phyloP scores from a whole-genome alignment of 2,113 vertebrate genomes.

The Colius striatus region DNA sequence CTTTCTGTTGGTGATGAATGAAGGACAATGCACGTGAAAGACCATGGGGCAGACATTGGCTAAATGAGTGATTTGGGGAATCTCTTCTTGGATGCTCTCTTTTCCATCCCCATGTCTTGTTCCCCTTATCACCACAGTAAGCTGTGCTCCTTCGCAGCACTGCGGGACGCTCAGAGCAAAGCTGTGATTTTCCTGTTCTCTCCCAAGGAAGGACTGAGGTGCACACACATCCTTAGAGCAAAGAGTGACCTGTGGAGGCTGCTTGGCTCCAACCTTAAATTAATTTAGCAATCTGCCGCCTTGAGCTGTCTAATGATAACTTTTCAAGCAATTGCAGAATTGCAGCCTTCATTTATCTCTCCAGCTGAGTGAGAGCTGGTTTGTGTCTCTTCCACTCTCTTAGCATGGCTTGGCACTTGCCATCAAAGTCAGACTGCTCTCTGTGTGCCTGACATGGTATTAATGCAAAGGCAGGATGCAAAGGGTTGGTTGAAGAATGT shows the following conservation, averaged over 20 bases:
- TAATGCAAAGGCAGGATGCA: background rate
- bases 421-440: background rate
- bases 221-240: background rate
- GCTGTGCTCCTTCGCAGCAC: background rate
- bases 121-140: background rate
- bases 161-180: background rate
- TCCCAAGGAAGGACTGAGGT: accelerated
- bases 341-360: conserved; percentile 37
- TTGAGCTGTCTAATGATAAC: conserved; percentile 62
- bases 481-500: background rate
- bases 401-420: background rate
- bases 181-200: background rate
- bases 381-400: background rate
- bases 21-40: background rate
- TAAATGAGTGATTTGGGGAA: background rate
- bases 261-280: conserved; percentile 22
- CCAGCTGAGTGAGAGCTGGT: conserved; percentile 28
- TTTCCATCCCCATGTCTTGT: background rate
- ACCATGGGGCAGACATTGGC: background rate
- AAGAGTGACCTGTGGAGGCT: background rate
- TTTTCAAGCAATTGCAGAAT: conserved; percentile 67
- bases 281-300: conserved; percentile 55
- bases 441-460: background rate
- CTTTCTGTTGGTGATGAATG: accelerated
- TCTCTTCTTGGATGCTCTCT: background rate